phyloP scores from a whole-genome alignment of 2,113 vertebrate species.

The Capreolus pygargus region DNA sequence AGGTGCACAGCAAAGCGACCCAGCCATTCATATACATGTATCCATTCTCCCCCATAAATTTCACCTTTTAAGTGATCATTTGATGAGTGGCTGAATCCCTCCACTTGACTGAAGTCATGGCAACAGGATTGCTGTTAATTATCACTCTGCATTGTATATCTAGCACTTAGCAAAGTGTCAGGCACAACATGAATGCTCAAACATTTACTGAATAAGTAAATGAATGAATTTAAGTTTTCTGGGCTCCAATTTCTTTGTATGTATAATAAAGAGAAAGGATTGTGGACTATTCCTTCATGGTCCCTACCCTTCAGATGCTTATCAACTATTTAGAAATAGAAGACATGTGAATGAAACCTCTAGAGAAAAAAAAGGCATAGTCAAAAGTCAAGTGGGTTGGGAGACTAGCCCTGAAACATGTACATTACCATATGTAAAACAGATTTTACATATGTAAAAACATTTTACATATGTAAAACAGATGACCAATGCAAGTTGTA shows the following conservation, averaged over 20 bases:
- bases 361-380: not conserved
- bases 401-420: not conserved
- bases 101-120: not conserved
- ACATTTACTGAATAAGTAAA: not conserved
- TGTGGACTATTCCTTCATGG: not conserved
- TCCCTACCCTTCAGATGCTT: not conserved
- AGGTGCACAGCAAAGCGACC: not conserved
- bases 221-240: not conserved
- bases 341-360: not conserved
- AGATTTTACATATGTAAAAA: not conserved
- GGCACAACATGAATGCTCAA: not conserved
- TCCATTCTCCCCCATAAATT: not conserved
- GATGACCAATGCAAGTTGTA: not conserved
- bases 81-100: not conserved
- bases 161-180: not conserved
- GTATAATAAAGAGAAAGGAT: not conserved
- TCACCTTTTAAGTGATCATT: not conserved
- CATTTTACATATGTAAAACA: not conserved
- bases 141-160: not conserved
- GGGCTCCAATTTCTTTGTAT: not conserved
- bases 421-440: not conserved
- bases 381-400: not conserved
- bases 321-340: not conserved
- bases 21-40: not conserved
- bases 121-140: not conserved